These are phyloP conservation scores for Thaleichthys pacificus DNA, from an alignment of 2,797 vertebrate species.

Conservation along the genomic window DNA sequence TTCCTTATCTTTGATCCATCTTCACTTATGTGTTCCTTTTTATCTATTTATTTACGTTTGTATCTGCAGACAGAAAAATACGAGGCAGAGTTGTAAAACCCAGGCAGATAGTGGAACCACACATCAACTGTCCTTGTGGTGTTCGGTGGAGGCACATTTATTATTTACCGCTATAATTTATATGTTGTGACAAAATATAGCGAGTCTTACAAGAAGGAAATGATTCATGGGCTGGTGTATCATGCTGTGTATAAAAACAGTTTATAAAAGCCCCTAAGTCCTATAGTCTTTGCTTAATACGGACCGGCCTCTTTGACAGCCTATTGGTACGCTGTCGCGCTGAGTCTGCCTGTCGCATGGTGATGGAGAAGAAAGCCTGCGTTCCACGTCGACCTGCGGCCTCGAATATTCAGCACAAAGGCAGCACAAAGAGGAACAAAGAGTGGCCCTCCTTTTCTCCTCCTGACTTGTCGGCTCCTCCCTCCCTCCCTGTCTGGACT, in stretches of 20 bases:
- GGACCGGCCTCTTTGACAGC: background rate
- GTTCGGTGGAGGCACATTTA: constrained; percentile 40
- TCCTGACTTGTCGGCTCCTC: background rate
- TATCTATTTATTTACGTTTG: constrained; percentile 50
- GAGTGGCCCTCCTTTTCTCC: too few species aligned
- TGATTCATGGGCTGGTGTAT: background rate
- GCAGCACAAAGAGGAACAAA: background rate
- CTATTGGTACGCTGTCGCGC: background rate
- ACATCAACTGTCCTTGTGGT: constrained; percentile 62
- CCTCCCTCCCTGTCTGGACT: background rate
- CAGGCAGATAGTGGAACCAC: constrained; percentile 47
- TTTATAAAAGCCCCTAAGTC: background rate
- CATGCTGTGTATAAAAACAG: background rate
- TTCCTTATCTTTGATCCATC: constrained; percentile 29
- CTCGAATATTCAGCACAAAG: background rate
- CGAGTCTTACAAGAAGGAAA: constrained; percentile 1
- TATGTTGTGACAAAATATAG: constrained; percentile 44
- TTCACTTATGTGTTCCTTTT: constrained; percentile 44
- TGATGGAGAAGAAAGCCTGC: too few species aligned
- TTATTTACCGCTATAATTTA: constrained; percentile 45
- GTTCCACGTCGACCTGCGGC: too few species aligned
- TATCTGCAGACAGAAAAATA: constrained; percentile 57
- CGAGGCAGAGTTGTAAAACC: constrained; percentile 56
- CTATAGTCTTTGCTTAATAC: too few species aligned
- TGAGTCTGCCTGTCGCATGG: background rate